Percentiles rank a stretch among this genome's conserved stretches.
Conservation (phyloP, 1,140 invertebrate species). For the Neodiprion lecontei region DNA sequence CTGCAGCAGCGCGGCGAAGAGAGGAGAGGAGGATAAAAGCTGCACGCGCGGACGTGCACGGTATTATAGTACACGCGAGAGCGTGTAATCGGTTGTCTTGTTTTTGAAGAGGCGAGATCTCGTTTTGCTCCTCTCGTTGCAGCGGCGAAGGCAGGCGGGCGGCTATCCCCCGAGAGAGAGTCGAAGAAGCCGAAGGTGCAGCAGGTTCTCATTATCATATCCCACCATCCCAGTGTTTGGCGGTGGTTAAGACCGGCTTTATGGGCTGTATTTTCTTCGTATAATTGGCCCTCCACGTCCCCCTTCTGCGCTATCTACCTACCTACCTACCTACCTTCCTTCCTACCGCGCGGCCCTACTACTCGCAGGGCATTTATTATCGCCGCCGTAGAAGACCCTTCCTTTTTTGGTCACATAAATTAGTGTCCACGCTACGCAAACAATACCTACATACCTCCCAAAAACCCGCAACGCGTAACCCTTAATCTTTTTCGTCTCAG, state of each 20-base stretch:
- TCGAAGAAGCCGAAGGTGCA: not conserved
- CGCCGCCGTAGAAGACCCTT: not conserved
- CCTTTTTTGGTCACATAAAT: constrained; percentile 1
- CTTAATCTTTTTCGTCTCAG: too few relatives aligned
- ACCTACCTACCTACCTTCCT: not conserved
- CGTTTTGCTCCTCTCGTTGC: too few relatives aligned
- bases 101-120: not conserved
- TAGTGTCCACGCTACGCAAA: constrained; percentile 28
- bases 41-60: too few relatives aligned
- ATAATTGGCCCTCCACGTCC: constrained; percentile 36
- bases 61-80: not conserved
- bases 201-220: constrained; percentile 40
- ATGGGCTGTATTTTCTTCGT: constrained; percentile 45
- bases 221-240: constrained; percentile 32
- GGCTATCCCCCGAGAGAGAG: not conserved
- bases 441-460: constrained; percentile 17
- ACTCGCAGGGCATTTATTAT: constrained; percentile 34
- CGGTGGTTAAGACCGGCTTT: constrained; percentile 40
- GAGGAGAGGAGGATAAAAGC: too few relatives aligned
- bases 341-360: constrained; percentile 1
- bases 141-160: too few relatives aligned
- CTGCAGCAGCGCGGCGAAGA: too few relatives aligned
- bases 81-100: not conserved
- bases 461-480: too few relatives aligned
- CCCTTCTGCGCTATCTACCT: constrained; percentile 17